Evolutionary conservation across 2,888 invertebrate genomes (phyloP), one percentile per base, ranked within the genome.

Genomic region (Stenchaetothrips biformis): DNA sequence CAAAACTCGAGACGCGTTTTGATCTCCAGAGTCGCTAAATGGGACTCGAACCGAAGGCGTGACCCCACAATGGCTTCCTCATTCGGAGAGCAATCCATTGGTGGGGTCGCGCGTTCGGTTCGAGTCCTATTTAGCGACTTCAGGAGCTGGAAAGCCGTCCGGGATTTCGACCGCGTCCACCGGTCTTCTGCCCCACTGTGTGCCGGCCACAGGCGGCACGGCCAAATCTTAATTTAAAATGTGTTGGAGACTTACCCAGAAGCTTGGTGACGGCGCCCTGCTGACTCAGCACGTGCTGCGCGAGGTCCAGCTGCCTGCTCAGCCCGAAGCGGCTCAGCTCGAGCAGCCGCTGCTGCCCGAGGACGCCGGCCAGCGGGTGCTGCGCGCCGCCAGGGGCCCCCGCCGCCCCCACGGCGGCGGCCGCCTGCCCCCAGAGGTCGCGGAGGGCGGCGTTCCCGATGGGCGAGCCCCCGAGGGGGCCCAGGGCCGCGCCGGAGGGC

Each of bases 191-290:
- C n/a, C n/a, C n/a, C n/a, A n/a, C n/a, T n/a, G n/a, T n/a, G n/a
- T n/a, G n/a, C n/a, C 62, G n/a, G 62, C 21, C 62, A 18, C 62
- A n/a, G n/a, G 67, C 37, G 37, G 37, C 37, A 37, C 37, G 37
- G 37, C 37, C 37, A 37, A 37, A 37, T 37, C 37, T 37, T 37
- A 37, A 37, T 37, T 37, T 37, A 37, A 37, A 37, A 37, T 37
- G 37, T 37, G 37, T 37, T 37, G 37, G 7, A 79, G 16, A 88
- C 94, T 93, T 88, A 95, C 96, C 96, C 86, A 96, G 89, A 86
- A 96, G 90, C 89, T 96, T 96, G 84, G 95, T 95, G 84, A 89
- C 96, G 85, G 95, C 95, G 85, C 95, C 95, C 89, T 96, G 95
- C 89, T 96, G 95, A 82, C 94, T 94, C 81, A 96, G 90, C 89